Evolutionary conservation across 2,113 vertebrate species (phyloP), one percentile per base, ranked within the genome.

Genomic region (Terrapene triunguis): DNA sequence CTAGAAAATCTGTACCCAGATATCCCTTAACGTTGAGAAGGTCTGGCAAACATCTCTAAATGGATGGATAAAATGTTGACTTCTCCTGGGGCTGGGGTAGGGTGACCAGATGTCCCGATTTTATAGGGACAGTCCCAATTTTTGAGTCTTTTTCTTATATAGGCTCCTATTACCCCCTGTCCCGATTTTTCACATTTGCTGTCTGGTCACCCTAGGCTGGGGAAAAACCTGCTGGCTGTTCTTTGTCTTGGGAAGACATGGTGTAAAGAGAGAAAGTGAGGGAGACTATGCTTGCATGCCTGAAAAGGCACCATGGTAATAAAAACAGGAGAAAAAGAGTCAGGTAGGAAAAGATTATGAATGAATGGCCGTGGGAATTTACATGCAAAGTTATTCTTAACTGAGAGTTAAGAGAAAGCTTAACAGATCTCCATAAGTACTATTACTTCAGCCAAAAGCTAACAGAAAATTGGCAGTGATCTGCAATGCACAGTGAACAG

Each of bases 361-460:
- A 94, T 82, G 79, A 96, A 96, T 88, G 79, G 92, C 87, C 84
- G 94, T 92, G 94, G 95, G 97, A 97, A 96, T 97, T 96, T 93
- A 84, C 62, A 95, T 88, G 92, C 72, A 53, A 92, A 85, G 88
- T 92, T 91, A 59, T 57, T 48, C 76, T 87, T 88, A 51, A n/a
- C 54, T 65, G 85, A 93, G 95, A 90, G 92, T 89, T 94, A 91
- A 95, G 65, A 92, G 92, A 92, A 89, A 88, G 87, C 91, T 92
- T 89, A 86, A 82, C 59, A 93, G 74, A 89, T 90, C 92, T 91
- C 91, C 89, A 3, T 47, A 86, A 92, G 87, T 89, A 2, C 87
- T 85, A 29, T 90, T 82, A 90, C 57, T 79, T 95, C 93, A 91
- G 96, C 90, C 97, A 96, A 97, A 94, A 98, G 97, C 96, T 72